Base-by-base conservation (phyloP, 2,888 invertebrate genomes). In the Rotaria socialis region DNA sequence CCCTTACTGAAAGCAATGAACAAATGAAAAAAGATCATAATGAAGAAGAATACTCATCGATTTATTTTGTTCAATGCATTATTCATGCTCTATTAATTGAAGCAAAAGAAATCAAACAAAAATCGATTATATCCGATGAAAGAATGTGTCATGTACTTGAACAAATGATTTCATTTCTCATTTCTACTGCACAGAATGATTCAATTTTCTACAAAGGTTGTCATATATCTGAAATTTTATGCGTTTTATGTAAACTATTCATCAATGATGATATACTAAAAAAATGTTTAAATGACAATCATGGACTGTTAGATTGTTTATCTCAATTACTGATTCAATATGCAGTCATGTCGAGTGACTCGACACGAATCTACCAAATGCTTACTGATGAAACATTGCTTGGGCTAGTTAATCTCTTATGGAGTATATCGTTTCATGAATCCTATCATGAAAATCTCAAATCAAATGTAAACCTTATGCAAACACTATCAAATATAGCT, bases 341-440 rank as follows among this genome's bases (percentile, higher is more conserved):
- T 75, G 7, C 41, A 1, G 22, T 19, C 0, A 5, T 0, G 24
- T 3, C 7, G 14, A 43, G 14, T 27, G 27, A 60, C 27, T 16
- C 2, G 14, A 60, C 10, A 27, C 27, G 60, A 60, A 10, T 11
- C 8, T 27, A 14, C 11, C 75, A 75, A 16, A 3, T 16, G 19
- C 22, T 43, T 19, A 22, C 19, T 41, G 24, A 41, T 10, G 75
- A 75, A 75, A 6, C 75, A 8, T 43, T 75, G 14, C 0, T 60
- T 27, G 3, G 43, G 43, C 2, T 75, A 75, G 19, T 22, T 41
- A 75, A 75, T 43, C 19, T 75, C 10, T 41, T 75, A 41, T 75
- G 75, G 75, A 75, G 75, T 75, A 75, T 75, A 43, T 75, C 75
- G 24, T 75, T 75, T 43, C 75, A 75, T 75, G 22, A 75, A 43